Evolutionary conservation across 2,797 vertebrate genomes (phyloP).

Genomic region (Florisuga fusca): DNA sequence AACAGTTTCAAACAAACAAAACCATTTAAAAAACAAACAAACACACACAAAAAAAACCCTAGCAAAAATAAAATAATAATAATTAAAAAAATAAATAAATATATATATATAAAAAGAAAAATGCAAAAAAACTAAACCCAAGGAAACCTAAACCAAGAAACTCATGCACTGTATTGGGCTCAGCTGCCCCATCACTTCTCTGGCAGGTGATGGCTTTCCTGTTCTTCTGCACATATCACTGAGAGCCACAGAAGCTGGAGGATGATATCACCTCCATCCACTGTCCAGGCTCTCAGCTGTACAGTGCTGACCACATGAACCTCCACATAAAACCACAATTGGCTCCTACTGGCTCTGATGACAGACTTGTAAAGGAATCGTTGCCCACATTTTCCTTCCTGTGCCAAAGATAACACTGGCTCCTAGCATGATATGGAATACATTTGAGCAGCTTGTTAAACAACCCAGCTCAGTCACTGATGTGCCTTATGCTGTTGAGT

Average conservation of each 20-base stretch:
- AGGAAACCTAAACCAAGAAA: too few relatives aligned
- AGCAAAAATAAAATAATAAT: too few relatives aligned
- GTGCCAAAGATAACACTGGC: not conserved
- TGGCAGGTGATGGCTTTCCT: not conserved
- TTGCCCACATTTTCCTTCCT: not conserved
- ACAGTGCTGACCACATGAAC: accelerated
- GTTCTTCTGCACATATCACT: not conserved
- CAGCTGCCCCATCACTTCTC: not conserved
- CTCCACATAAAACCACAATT: not conserved
- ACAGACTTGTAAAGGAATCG: not conserved
- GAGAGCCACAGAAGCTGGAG: not conserved
- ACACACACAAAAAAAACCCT: too few relatives aligned
- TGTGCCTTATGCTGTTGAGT: not conserved
- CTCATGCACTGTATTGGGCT: not conserved
- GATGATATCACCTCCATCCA: not conserved
- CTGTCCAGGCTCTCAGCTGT: not conserved
- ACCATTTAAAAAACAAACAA: not conserved
- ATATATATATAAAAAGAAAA: too few relatives aligned
- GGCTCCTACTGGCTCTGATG: not conserved
- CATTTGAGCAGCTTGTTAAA: not conserved
- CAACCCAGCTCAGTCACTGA: not conserved
- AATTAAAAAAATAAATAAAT: too few relatives aligned
- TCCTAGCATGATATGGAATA: not conserved
- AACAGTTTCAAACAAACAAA: not conserved
- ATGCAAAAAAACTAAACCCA: too few relatives aligned